Conservation (phyloP, 1,140 invertebrate genomes). For the Telenomus remus region DNA sequence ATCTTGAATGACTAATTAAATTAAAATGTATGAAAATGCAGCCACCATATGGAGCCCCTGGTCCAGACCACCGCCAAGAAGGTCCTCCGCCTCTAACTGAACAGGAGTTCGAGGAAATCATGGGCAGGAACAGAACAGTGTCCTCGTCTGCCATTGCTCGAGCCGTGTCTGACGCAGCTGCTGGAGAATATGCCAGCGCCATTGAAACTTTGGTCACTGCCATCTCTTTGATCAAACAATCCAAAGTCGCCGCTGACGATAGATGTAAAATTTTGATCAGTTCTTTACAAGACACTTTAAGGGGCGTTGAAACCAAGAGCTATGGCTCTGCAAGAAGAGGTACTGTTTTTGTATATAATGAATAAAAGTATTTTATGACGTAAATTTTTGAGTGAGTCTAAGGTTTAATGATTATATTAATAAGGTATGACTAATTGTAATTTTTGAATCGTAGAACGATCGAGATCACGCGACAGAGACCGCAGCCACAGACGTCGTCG, state of each 20-base stretch:
- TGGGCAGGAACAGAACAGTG: conserved; percentile 97
- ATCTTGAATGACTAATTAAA: not conserved
- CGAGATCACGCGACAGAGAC: conserved; percentile 86
- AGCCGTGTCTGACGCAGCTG: conserved; percentile 97
- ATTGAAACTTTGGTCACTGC: conserved; percentile 99
- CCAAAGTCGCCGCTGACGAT: conserved; percentile 96
- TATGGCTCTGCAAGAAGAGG: conserved; percentile 85
- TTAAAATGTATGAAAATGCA: conserved; percentile 22
- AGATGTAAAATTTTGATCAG: conserved; percentile 98
- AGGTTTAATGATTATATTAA: too few species aligned
- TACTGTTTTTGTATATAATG: too few species aligned
- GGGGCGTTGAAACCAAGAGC: conserved; percentile 97
- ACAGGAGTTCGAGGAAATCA: conserved; percentile 98
- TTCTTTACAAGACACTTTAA: conserved; percentile 96
- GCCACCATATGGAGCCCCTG: conserved; percentile 75
- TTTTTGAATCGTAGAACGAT: conserved; percentile 77
- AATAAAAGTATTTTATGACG: too few species aligned
- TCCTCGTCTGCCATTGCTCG: conserved; percentile 97
- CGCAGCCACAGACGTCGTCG: conserved; percentile 80
- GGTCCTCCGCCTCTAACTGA: conserved; percentile 86
- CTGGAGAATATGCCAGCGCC: conserved; percentile 96
- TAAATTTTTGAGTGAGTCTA: too few species aligned
- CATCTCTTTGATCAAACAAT: conserved; percentile 98
- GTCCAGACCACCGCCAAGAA: conserved; percentile 78
- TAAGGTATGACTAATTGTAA: not conserved